Evolutionary conservation across 2,888 invertebrate genomes (phyloP), one percentile per base, ranked within the genome.

Genomic region (Euclidia mi): DNA sequence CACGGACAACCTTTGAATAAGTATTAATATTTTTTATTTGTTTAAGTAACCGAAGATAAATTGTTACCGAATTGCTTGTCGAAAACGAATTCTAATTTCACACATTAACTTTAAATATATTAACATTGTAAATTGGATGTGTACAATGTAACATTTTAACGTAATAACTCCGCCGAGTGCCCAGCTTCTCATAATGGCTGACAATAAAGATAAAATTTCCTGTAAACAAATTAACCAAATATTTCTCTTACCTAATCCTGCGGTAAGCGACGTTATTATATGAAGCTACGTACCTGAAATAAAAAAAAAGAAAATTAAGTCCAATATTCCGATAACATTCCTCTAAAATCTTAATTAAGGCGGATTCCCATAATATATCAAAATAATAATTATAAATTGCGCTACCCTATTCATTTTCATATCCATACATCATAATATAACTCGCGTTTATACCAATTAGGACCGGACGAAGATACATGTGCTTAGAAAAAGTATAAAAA

Each of bases 371-470:
- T 76, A 77, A 78, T 84, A 63, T 76, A 82, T 84, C 81, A 83
- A 80, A 85, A 83, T 85, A 79, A 82, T 79, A 78, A 84, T 86
- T 81, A 82, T 74, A 80, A 84, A 86, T 79, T 79, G 69, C 68
- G 65, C 56, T 67, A 78, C 71, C 85, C 85, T 84, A 85, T 90
- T 88, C 77, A 85, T 90, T 92, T 87, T 87, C 82, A 88, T 87
- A 76, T 83, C 71, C 85, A 82, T 90, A 84, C 66, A 91, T 92
- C 88, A 90, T 86, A 87, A 87, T 87, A 84, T 79, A 79, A 77
- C 71, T 78, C 74, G 75, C 81, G 82, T 87, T 90, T 86, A 85
- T 84, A 85, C 82, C 86, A 91, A 92, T 92, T 93, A 92, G 78
- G 78, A 70, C 67, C 58, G 78, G 80, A 85, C 79, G 79, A 77